Evolutionary conservation across 2,113 vertebrate genomes (phyloP), one percentile per base, ranked within the genome.

Genomic region (Dipodomys spectabilis): DNA sequence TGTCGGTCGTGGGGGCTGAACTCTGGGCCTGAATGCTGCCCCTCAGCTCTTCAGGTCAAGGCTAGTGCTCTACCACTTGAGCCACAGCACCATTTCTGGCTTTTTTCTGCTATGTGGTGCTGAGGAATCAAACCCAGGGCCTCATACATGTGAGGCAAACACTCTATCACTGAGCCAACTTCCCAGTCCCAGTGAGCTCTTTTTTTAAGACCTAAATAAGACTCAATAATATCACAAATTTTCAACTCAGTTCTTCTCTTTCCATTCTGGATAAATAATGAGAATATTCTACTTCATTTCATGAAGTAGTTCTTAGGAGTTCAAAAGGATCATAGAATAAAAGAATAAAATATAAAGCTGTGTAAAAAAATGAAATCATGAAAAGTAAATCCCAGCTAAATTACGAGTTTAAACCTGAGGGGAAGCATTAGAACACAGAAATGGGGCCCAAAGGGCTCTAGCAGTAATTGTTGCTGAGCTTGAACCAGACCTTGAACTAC

Each of bases 281-380:
- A 84, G 16, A 87, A 45, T 65, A 72, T 65, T 32, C 15, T 6
- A 25, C 28, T 13, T 67, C 60, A 45, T 84, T 88, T 64, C 30
- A 62, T 64, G 16, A 86, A 65, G n/a, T 80, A 8, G 28, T 90
- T 94, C 78, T 81, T 90, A 35, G 18, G 18, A 39, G 9, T 22
- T 90, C 90, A 30, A 84, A 91, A 88, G 44, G 16, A 80, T 83
- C 60, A 84, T 57, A 84, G 28, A 75, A 77, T 57, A 84, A 92
- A 90, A 90, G n/a, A 92, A 69, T n/a, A 80, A 69, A 81, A 80
- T 20, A 80, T 35, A 92, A 95, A 90, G 35, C 49, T 7, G 30
- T 20, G 78, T 72, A 81, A 90, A 16, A 16, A 88, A 92, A 75
- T 94, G 32, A 32, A 65, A 90, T 44, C 11, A 60, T 65, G 45